Conservation (phyloP, 2,888 invertebrate species). For the Helleia helle region DNA sequence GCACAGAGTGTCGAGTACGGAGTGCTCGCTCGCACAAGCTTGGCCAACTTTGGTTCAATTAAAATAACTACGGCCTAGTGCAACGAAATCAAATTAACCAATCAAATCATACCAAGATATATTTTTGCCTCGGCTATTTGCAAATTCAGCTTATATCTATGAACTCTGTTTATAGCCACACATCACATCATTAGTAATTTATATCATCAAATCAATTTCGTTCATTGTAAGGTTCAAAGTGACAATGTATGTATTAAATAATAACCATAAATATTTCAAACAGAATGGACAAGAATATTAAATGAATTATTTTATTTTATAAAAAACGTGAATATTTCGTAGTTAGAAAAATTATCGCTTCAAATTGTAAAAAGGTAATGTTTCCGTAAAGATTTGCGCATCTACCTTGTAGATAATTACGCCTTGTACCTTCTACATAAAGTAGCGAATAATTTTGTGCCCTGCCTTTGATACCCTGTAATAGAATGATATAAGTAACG, state of each 20-base stretch:
- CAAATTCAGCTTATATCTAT: constrained; percentile 8
- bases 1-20: constrained; percentile 43
- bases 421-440: constrained; percentile 6
- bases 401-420: constrained; percentile 6
- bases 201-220: neutral
- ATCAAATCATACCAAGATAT: constrained; percentile 12
- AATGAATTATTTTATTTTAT: constrained; percentile 2
- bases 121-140: constrained; percentile 11
- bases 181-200: neutral
- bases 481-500: constrained; percentile 3
- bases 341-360: constrained; percentile 6
- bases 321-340: constrained; percentile 2
- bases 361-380: constrained; percentile 7
- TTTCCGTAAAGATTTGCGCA: constrained; percentile 9
- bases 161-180: constrained; percentile 1
- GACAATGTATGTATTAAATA: too few relatives aligned
- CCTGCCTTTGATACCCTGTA: constrained; percentile 4
- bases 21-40: constrained; percentile 58
- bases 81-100: constrained; percentile 12
- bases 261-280: neutral
- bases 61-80: constrained; percentile 19
- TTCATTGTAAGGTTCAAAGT: neutral
- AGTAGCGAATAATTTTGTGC: constrained; percentile 4
- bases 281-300: neutral
- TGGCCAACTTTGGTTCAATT: constrained; percentile 27